Evolutionary conservation across 2,888 invertebrate genomes (phyloP), one percentile per base, ranked within the genome.

Genomic region (Drosophila suboccidentalis): DNA sequence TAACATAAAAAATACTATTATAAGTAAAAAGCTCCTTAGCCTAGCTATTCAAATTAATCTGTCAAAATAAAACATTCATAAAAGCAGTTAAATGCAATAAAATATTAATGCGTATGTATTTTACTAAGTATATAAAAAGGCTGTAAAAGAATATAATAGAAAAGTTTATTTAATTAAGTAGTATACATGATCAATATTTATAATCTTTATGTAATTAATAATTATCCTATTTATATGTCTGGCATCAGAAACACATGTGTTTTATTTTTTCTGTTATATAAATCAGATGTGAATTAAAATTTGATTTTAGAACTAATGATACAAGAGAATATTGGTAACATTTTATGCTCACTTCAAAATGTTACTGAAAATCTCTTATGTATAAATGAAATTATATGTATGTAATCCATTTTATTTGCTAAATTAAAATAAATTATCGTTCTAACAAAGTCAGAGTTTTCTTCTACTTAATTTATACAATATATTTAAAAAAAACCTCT

Each of bases 281-380:
- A n/a, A n/a, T 47, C 19, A 63, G 29, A 36, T 22, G n/a, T 41
- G 34, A 63, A 39, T 44, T 49, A 44, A 54, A 41, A 46, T 36
- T 43, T 51, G 44, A 43, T 55, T 36, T 41, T 41, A 29, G 34
- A 38, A 19, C 11, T 19, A 19, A 49, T 32, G 11, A n/a, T 61
- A 57, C 59, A 41, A 38, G 58, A 78, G 47, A 59, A 53, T 51
- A 54, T 65, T 61, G 47, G 34, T 87, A 88, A 88, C 86, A 86
- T 86, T 85, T 87, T 82, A 70, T 85, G 88, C 85, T 85, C 85
- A 85, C 85, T 82, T 17, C 8, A 64, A 82, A 88, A 79, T 85
- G 88, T 85, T 88, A 81, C 62, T 70, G 22, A 67, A 53, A 60
- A 57, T 78, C 8, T 69, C 73, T 38, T 6, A 29, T 34, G 39